phyloP scores from a whole-genome alignment of 2,888 invertebrate species.

The Prostheceraeus crozeri region DNA sequence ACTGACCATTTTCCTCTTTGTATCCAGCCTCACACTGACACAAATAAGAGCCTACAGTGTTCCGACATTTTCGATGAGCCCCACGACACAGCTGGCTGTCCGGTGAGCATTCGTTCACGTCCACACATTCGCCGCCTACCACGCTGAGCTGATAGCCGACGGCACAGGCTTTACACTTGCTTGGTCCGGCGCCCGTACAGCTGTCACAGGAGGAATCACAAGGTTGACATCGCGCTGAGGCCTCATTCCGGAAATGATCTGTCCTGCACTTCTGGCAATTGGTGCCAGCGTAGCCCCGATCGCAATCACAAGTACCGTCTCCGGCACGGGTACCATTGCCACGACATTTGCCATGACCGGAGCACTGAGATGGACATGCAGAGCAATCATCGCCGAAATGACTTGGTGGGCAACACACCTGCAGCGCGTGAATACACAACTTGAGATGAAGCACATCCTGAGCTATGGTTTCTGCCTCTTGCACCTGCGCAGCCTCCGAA shows the following conservation, averaged over 20 bases:
- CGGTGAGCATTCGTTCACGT: constrained; percentile 22
- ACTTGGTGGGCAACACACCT: constrained; percentile 10
- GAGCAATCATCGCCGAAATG: neutral
- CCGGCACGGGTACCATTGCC: constrained; percentile 28
- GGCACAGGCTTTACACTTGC: constrained; percentile 4
- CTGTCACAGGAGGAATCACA: constrained; percentile 14
- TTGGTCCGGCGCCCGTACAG: constrained; percentile 1
- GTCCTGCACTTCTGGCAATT: neutral
- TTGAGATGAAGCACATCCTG: neutral
- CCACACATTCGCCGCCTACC: neutral
- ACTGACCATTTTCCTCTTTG: neutral
- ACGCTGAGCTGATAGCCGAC: constrained; percentile 1
- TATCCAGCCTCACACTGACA: constrained; percentile 12
- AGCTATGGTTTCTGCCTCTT: neutral
- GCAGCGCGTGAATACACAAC: neutral
- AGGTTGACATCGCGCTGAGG: neutral
- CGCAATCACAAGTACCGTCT: constrained; percentile 22
- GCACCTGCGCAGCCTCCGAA: too few relatives aligned
- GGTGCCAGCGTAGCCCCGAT: neutral
- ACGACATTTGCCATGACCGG: constrained; percentile 12
- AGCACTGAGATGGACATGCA: constrained; percentile 2
- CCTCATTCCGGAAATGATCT: neutral
- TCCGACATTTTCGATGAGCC: neutral
- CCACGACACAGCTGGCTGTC: constrained; percentile 18
- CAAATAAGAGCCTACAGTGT: constrained; percentile 3